phyloP scores from a whole-genome alignment of 2,888 invertebrate genomes.

The Bellardia bayeri region DNA sequence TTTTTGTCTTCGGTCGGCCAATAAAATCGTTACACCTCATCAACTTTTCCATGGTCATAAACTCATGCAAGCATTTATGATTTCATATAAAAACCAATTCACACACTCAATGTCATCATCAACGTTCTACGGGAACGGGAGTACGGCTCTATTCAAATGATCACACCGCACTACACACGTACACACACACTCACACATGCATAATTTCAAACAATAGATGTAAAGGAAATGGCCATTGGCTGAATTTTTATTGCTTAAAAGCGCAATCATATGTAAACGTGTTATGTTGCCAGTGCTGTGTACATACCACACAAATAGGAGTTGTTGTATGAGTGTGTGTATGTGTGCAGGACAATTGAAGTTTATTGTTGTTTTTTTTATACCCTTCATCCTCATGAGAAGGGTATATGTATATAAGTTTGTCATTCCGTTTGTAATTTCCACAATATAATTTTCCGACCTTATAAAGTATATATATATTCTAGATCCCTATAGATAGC shows the following conservation, averaged over 20 bases:
- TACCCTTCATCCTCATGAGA: too few species aligned
- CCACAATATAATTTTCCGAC: too few species aligned
- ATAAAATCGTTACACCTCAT: constrained; percentile 60
- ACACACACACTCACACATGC: neutral
- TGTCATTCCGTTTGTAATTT: too few species aligned
- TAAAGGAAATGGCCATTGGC: constrained; percentile 58
- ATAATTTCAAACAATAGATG: constrained; percentile 28
- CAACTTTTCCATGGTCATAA: constrained; percentile 52
- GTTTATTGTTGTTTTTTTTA: constrained; percentile 7
- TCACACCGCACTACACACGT: neutral
- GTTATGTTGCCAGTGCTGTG: constrained; percentile 40
- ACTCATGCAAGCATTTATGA: constrained; percentile 50
- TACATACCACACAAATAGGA: too few species aligned
- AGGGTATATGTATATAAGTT: too few species aligned
- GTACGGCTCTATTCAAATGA: neutral
- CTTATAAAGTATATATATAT: too few species aligned
- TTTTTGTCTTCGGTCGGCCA: constrained; percentile 22
- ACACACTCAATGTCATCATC: constrained; percentile 22
- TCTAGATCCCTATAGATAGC: too few species aligned
- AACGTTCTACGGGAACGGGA: neutral
- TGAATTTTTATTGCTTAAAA: constrained; percentile 62
- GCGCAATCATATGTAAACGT: constrained; percentile 67
- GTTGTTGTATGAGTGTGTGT: neutral
- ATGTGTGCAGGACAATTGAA: neutral
- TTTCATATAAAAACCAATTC: constrained; percentile 53